Percentiles rank a stretch among this genome's conserved stretches.
Evolutionary conservation across 2,888 invertebrate species (phyloP).

Genomic region (Cataglyphis altisquamis): DNA sequence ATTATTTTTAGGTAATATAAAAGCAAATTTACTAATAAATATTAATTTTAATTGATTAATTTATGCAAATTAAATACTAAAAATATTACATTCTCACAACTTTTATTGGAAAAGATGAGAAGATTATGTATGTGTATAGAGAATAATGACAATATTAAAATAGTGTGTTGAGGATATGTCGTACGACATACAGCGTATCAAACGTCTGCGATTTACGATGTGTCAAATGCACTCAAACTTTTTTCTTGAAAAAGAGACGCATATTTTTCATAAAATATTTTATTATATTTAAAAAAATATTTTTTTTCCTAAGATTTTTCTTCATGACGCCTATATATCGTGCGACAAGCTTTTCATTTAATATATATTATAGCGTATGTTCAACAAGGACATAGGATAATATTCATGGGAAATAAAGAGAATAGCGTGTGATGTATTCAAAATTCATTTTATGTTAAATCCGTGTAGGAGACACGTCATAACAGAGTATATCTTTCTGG

Average conservation of each 20-base stretch:
- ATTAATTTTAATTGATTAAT: background rate
- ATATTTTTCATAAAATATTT: background rate
- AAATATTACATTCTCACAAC: background rate
- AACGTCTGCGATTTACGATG: background rate
- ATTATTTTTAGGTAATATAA: background rate
- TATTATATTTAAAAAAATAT: background rate
- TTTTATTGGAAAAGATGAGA: background rate
- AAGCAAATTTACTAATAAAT: background rate
- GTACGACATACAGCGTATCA: background rate
- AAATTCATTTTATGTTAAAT: slow-evolving; percentile 79
- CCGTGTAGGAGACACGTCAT: slow-evolving; percentile 75
- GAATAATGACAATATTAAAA: background rate
- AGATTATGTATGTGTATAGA: background rate
- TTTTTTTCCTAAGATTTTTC: background rate
- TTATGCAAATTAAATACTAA: background rate
- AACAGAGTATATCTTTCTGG: slow-evolving; percentile 74
- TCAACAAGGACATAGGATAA: background rate
- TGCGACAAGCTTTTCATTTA: background rate
- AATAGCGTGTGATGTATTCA: slow-evolving; percentile 70
- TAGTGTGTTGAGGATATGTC: background rate
- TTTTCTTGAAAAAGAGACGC: background rate
- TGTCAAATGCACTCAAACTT: background rate
- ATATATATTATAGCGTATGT: background rate
- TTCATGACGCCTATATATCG: background rate
- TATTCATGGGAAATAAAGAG: slow-evolving; percentile 2